Base-by-base conservation (phyloP, 2,888 invertebrate species). In the Rhaphigaster nebulosa region DNA sequence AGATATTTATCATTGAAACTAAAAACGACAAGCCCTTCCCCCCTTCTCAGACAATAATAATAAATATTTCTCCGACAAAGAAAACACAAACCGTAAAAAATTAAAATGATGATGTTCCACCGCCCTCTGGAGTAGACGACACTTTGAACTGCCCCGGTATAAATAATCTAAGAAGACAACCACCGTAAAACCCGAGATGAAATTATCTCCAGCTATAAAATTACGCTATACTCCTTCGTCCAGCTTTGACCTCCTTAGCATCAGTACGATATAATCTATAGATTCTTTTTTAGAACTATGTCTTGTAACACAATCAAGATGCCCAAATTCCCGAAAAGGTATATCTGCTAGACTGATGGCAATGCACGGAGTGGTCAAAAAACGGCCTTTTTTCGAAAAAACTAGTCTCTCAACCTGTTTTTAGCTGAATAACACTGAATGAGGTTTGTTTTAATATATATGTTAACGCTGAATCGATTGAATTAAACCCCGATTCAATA, bases 51-150 rank as follows among this genome's bases (percentile, higher is more conserved):
- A 20, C 34, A 34, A 70, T 70, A 18, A 38, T 26, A 70, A 70
- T 70, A 70, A 70, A 70, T 70, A 34, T 34, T 12, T 84, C 84
- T 45, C 26, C 23, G 84, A 84, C 84, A 84, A 84, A 84, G 84
- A 45, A n/a, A 84, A 84, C 41, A 84, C 26, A 84, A 84, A 84
- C 41, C 41, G 41, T 84, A 84, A 84, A 84, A 84, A 84, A 84
- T 84, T 41, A 84, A 84, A 84, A 84, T 84, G 41, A 84, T 84
- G 84, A 84, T 45, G 84, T 84, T 26, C n/a, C n/a, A 84, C 12
- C 12, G 84, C 0, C 41, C 26, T 10, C 45, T 45, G 26, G 45
- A 26, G 15, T 0, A 84, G 41, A n/a, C 26, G 84, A 84, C 84
- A 84, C 84, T 84, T 84, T 84, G 84, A 84, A 84, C 84, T 15